A percentile compares a stretch with the other conserved stretches of the same genome.
These are phyloP conservation scores for Sycon ciliatum DNA, from an alignment of 37 sponge, comb jelly and placozoan species.

Conservation along the genomic window DNA sequence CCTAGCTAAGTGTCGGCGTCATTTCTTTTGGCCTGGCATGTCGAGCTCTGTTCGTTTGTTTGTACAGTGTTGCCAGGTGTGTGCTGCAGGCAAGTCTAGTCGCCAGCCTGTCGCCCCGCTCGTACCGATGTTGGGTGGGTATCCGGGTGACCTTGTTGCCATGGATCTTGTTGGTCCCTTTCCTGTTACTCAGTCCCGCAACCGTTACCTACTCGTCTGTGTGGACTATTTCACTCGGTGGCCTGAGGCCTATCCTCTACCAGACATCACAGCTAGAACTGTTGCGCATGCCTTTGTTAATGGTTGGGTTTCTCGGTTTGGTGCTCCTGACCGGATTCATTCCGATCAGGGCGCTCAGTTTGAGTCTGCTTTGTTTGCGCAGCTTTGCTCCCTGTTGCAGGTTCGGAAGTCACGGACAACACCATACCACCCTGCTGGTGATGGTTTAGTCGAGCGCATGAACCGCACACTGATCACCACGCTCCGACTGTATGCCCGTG, in stretches of 20 bases:
- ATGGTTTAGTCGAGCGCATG: too few species aligned
- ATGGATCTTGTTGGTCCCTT: conserved; percentile 44
- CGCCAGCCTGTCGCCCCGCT: conserved; percentile 13
- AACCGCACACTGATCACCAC: too few species aligned
- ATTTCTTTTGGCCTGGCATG: conserved; percentile 28
- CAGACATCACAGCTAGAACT: conserved; percentile 41
- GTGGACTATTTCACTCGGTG: conserved; percentile 62
- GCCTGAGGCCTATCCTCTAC: conserved; percentile 57
- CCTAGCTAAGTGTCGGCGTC: neutral
- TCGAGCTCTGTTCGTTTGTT: neutral
- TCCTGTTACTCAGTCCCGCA: conserved; percentile 23
- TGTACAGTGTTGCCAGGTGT: conserved; percentile 16
- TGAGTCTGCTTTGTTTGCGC: too few species aligned
- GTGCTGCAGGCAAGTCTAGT: conserved; percentile 12
- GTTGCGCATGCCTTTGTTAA: too few species aligned
- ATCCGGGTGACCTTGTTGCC: conserved; percentile 30
- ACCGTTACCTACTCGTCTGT: conserved; percentile 46
- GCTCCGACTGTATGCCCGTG: too few species aligned
- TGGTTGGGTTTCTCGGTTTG: too few species aligned
- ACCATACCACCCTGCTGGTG: too few species aligned
- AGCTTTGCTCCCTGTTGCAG: too few species aligned
- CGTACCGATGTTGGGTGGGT: conserved; percentile 1
- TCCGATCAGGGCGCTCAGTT: too few species aligned
- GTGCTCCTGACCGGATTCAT: too few species aligned
- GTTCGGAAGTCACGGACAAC: too few species aligned